Conservation (phyloP, 2,113 vertebrate genomes). For the Manacus vitellinus region DNA sequence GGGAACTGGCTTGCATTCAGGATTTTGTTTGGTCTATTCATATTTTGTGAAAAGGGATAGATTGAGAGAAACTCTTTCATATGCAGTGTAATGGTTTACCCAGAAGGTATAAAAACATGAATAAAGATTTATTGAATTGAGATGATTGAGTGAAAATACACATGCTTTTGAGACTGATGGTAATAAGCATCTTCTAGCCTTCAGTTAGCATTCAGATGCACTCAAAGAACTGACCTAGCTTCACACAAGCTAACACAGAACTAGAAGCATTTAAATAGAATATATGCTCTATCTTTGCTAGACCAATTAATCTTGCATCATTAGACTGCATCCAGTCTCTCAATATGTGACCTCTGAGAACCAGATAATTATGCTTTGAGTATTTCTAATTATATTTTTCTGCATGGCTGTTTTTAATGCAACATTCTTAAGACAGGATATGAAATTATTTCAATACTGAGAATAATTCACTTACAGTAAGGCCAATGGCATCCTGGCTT, state of each 20-base stretch:
- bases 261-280: background rate
- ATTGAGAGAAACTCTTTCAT: background rate
- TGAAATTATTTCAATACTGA: background rate
- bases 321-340: background rate
- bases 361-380: background rate
- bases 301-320: background rate
- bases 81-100: background rate
- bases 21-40: slow-evolving; percentile 57
- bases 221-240: background rate
- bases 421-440: background rate
- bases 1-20: slow-evolving; percentile 69
- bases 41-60: slow-evolving; percentile 31
- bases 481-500: background rate
- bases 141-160: background rate
- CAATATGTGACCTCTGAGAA: background rate
- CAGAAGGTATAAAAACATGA: background rate
- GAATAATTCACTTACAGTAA: background rate
- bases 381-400: background rate
- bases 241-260: background rate
- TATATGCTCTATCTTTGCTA: background rate
- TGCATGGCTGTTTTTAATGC: background rate
- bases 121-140: background rate
- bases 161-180: background rate
- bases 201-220: background rate
- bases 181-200: background rate